Evolutionary conservation across 2,113 vertebrate species (phyloP).

Genomic region (Tetraodon nigroviridis): DNA sequence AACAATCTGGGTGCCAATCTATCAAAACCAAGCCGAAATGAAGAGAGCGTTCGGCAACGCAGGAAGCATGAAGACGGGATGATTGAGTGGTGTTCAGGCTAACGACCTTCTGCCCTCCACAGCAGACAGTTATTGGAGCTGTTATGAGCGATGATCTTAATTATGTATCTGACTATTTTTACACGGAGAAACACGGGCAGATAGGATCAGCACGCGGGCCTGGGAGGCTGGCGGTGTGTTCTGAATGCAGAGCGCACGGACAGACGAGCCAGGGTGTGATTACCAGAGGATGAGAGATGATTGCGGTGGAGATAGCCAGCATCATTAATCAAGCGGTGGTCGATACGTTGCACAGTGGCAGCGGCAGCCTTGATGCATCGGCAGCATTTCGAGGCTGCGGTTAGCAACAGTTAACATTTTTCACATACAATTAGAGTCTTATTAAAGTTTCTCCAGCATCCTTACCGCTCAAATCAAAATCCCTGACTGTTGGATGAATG

Average conservation of each 20-base stretch:
- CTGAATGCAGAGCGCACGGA: constrained; percentile 66
- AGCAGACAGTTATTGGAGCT: constrained; percentile 63
- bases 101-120: constrained; percentile 52
- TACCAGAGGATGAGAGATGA: constrained; percentile 63
- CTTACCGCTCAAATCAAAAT: too few relatives aligned
- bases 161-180: constrained; percentile 71
- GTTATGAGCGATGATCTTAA: constrained; percentile 74
- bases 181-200: constrained; percentile 65
- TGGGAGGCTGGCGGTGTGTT: constrained; percentile 54
- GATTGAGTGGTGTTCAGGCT: constrained; percentile 63
- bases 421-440: neutral
- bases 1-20: constrained; percentile 31
- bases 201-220: constrained; percentile 53
- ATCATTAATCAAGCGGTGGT: constrained; percentile 66
- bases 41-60: constrained; percentile 53
- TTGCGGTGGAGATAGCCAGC: constrained; percentile 35
- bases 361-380: constrained; percentile 36
- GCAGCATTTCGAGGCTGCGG: constrained; percentile 22
- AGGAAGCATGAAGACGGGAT: constrained; percentile 58
- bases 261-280: constrained; percentile 54
- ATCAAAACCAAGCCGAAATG: constrained; percentile 60
- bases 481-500: neutral
- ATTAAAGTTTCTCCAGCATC: too few relatives aligned
- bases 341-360: constrained; percentile 45
- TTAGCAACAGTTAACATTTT: constrained; percentile 13